phyloP scores from a whole-genome alignment of 30 jellyfish, hydroid and myxozoan species.

The Hydractinia symbiolongicarpus region DNA sequence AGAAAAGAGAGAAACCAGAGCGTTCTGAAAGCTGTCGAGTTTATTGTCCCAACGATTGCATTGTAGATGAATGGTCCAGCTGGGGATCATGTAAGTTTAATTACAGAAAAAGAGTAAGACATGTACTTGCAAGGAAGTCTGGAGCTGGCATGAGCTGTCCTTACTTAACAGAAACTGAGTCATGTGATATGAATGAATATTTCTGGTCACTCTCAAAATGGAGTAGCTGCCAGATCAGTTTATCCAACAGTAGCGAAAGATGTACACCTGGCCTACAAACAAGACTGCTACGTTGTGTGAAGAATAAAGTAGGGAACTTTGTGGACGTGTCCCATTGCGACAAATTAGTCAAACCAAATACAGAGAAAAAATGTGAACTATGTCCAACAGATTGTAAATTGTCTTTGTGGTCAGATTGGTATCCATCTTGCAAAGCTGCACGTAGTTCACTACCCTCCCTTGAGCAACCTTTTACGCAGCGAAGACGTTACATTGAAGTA shows the following conservation, averaged over 20 bases:
- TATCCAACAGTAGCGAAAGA: not conserved
- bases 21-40: not conserved
- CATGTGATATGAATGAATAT: not conserved
- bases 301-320: not conserved
- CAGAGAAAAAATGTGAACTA: not conserved
- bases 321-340: not conserved
- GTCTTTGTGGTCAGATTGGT: not conserved
- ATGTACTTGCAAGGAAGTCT: not conserved
- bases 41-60: not conserved
- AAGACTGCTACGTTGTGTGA: not conserved
- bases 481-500: not conserved
- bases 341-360: not conserved
- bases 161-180: not conserved
- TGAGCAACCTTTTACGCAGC: not conserved
- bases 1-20: not conserved
- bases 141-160: not conserved
- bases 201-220: not conserved
- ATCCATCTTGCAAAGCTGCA: not conserved
- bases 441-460: not conserved
- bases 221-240: not conserved
- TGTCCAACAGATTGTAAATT: slow-evolving; percentile 1
- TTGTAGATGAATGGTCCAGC: not conserved
- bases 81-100: not conserved
- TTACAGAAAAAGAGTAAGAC: not conserved
- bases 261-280: not conserved